Evolutionary conservation across 2,797 vertebrate species (phyloP).

Genomic region (Botia almorhae): DNA sequence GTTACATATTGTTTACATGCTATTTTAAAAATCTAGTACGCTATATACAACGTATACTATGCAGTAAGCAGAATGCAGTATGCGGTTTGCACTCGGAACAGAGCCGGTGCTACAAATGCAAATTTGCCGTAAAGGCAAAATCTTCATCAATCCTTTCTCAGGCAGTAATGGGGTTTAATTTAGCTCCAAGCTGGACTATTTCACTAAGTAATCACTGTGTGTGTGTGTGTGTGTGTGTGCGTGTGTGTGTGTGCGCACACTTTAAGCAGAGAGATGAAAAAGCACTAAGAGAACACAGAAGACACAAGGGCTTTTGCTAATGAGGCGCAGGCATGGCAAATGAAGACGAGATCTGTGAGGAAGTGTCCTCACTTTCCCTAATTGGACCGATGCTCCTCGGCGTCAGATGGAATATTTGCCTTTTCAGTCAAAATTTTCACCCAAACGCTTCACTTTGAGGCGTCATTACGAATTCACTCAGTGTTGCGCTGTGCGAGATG

Average conservation of each 20-base stretch:
- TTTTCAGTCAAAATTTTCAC: conserved; percentile 28
- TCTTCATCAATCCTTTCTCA: conserved; percentile 44
- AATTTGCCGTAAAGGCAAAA: conserved; percentile 24
- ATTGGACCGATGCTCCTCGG: conserved; percentile 39
- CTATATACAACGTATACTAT: neutral
- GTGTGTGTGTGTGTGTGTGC: conserved; percentile 12
- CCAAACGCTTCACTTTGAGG: conserved; percentile 13
- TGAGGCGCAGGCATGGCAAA: conserved; percentile 39
- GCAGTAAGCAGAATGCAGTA: neutral
- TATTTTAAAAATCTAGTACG: neutral
- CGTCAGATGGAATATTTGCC: conserved; percentile 15
- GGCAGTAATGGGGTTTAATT: conserved; percentile 48
- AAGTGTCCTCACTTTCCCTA: conserved; percentile 37
- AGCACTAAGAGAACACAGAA: conserved; percentile 36
- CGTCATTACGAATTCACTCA: conserved; percentile 31
- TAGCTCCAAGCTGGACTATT: conserved; percentile 46
- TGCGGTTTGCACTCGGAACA: neutral
- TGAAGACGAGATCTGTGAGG: conserved; percentile 35
- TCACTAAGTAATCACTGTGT: conserved; percentile 30
- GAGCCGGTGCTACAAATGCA: conserved; percentile 10
- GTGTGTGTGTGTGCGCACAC: too few species aligned
- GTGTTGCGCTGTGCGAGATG: conserved; percentile 20
- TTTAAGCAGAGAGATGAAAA: conserved; percentile 35
- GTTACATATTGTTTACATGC: neutral
- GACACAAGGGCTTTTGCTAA: conserved; percentile 49